Evolutionary conservation across 2,113 vertebrate genomes (phyloP).

Genomic region (Eublepharis macularius): DNA sequence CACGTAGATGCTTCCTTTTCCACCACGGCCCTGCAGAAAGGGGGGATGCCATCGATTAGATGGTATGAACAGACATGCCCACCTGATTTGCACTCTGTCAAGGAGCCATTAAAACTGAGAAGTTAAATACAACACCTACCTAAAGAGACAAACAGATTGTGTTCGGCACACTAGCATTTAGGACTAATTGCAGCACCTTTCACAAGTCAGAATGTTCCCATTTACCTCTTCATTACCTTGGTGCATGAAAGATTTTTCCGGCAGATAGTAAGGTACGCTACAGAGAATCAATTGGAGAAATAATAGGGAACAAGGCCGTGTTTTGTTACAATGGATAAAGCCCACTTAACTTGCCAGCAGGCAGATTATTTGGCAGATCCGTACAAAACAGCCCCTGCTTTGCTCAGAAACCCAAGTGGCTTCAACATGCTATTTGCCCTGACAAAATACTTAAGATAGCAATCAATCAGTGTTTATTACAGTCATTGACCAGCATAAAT

Average conservation of each 20-base stretch:
- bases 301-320: not conserved
- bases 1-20: constrained; percentile 98
- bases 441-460: no score
- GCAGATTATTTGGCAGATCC: constrained; percentile 22
- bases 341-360: not conserved
- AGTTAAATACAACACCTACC: not conserved
- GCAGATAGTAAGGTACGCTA: constrained; percentile 22
- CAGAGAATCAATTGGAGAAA: not conserved
- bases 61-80: not conserved
- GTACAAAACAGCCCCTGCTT: not conserved
- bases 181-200: constrained; percentile 23
- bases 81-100: not conserved
- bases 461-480: no score
- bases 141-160: constrained; percentile 23
- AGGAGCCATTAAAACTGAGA: not conserved
- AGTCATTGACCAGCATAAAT: no score
- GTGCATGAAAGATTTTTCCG: not conserved
- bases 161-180: not conserved
- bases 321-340: constrained; percentile 24
- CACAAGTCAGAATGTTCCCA: constrained; percentile 21
- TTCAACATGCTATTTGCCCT: not conserved
- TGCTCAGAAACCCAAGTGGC: not conserved
- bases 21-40: constrained; percentile 84
- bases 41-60: not conserved
- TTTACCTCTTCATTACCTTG: constrained; percentile 36